These are phyloP conservation scores for Trididemnum nubilum DNA, from an alignment of 23 tunicate genomes.

Conservation along the genomic window DNA sequence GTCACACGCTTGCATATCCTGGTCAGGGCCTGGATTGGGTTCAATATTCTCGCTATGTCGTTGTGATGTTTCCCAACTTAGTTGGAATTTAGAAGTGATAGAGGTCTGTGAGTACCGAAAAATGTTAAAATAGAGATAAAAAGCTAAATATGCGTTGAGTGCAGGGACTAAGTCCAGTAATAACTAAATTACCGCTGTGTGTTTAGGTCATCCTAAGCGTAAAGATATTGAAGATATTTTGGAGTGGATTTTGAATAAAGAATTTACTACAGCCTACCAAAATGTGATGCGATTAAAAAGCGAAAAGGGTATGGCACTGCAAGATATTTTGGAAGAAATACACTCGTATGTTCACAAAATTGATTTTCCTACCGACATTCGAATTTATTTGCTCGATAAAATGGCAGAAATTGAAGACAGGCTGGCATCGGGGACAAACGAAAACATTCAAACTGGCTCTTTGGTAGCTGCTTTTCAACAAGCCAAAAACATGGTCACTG, in stretches of 20 bases:
- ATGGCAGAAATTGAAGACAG: slow-evolving; percentile 90
- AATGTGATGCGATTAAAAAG: slow-evolving; percentile 57
- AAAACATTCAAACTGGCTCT: slow-evolving; percentile 81
- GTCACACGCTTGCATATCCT: too few relatives aligned
- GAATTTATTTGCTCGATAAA: slow-evolving; percentile 65
- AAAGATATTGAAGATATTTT: slow-evolving; percentile 83
- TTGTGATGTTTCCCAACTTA: too few relatives aligned
- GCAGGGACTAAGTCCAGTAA: too few relatives aligned
- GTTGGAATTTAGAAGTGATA: too few relatives aligned
- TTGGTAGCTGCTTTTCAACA: slow-evolving; percentile 73
- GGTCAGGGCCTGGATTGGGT: too few relatives aligned
- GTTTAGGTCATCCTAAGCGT: slow-evolving; percentile 87
- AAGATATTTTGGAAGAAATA: slow-evolving; percentile 80
- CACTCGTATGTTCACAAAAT: slow-evolving; percentile 66
- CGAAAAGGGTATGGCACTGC: slow-evolving; percentile 87
- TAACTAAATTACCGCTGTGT: too few relatives aligned
- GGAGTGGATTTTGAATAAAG: slow-evolving; percentile 87
- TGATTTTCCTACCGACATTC: slow-evolving; percentile 76
- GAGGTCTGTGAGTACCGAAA: too few relatives aligned
- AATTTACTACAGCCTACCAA: slow-evolving; percentile 54
- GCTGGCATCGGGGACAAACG: slow-evolving; percentile 85
- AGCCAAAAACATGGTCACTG: slow-evolving; percentile 89
- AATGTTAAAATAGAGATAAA: too few relatives aligned
- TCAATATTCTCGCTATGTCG: too few relatives aligned
- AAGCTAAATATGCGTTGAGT: too few relatives aligned